Percentiles rank a stretch among this genome's conserved stretches.
Conservation (phyloP, 2,888 invertebrate genomes). For the Hypselothyrea guttata region DNA sequence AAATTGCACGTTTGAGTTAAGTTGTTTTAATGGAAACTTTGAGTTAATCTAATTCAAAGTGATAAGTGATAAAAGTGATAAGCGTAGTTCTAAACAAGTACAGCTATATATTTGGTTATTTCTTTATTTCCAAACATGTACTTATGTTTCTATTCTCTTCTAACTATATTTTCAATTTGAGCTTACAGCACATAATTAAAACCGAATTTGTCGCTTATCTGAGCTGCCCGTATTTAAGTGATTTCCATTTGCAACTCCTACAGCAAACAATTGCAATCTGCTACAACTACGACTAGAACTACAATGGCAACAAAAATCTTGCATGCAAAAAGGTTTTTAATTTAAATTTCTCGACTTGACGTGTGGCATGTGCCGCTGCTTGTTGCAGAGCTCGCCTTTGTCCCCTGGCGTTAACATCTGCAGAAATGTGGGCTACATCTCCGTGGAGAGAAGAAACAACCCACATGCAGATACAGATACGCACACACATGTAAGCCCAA, state of each 20-base stretch:
- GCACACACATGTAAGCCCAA: slow-evolving; percentile 11
- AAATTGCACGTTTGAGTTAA: too few species aligned
- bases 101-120: too few species aligned
- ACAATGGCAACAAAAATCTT: slow-evolving; percentile 41
- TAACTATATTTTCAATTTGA: neutral
- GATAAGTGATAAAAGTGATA: too few species aligned
- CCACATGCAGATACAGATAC: slow-evolving; percentile 45
- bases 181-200: neutral
- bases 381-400: slow-evolving; percentile 16
- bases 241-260: slow-evolving; percentile 17
- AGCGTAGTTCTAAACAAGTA: too few species aligned
- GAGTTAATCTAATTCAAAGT: too few species aligned
- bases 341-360: slow-evolving; percentile 76
- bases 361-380: slow-evolving; percentile 71
- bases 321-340: slow-evolving; percentile 73
- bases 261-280: slow-evolving; percentile 28
- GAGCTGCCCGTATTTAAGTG: slow-evolving; percentile 24
- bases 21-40: too few species aligned
- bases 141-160: too few species aligned
- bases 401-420: slow-evolving; percentile 58
- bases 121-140: too few species aligned
- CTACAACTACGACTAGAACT: slow-evolving; percentile 33
- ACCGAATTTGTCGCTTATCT: slow-evolving; percentile 6
- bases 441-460: slow-evolving; percentile 58
- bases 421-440: slow-evolving; percentile 63